phyloP scores from a whole-genome alignment of 1,140 invertebrate species.

The Zaprionus ghesquierei region DNA sequence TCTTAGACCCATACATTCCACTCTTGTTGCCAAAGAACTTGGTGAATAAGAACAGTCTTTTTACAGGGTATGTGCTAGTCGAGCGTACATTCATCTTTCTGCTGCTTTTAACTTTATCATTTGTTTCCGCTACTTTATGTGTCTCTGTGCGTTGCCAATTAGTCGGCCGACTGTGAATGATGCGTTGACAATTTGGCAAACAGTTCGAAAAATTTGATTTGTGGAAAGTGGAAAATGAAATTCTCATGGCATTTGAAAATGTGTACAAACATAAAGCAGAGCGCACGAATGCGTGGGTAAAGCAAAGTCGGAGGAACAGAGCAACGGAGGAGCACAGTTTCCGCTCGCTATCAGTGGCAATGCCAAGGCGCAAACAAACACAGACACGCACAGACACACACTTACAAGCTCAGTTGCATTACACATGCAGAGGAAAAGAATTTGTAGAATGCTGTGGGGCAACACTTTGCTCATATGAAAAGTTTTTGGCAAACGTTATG shows the following conservation, averaged over 20 bases:
- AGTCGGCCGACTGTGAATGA: not conserved
- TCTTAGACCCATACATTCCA: too few species aligned
- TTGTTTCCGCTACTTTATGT: not conserved
- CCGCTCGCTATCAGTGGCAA: conserved; percentile 24
- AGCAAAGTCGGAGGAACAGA: not conserved
- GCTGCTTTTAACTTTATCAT: not conserved
- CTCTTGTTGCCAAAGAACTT: too few species aligned
- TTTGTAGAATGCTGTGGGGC: conserved; percentile 7
- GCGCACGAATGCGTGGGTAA: conserved; percentile 10
- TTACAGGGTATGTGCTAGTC: not conserved
- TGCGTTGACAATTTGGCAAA: conserved; percentile 24
- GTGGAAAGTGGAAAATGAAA: conserved; percentile 8
- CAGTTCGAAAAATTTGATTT: conserved; percentile 25
- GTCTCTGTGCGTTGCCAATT: conserved; percentile 10
- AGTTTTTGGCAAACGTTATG: conserved; percentile 1
- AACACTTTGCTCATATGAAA: conserved; percentile 11
- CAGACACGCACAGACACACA: not conserved
- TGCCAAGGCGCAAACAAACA: conserved; percentile 17
- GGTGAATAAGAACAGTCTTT: too few species aligned
- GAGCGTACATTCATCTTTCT: not conserved
- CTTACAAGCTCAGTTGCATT: not conserved
- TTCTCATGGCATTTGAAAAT: conserved; percentile 6
- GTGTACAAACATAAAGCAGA: not conserved
- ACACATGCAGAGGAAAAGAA: not conserved
- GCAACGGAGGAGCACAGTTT: not conserved